Percentiles rank a stretch among this genome's conserved stretches.
Evolutionary conservation across 1,140 invertebrate species (phyloP).

Genomic region (Pantala flavescens): DNA sequence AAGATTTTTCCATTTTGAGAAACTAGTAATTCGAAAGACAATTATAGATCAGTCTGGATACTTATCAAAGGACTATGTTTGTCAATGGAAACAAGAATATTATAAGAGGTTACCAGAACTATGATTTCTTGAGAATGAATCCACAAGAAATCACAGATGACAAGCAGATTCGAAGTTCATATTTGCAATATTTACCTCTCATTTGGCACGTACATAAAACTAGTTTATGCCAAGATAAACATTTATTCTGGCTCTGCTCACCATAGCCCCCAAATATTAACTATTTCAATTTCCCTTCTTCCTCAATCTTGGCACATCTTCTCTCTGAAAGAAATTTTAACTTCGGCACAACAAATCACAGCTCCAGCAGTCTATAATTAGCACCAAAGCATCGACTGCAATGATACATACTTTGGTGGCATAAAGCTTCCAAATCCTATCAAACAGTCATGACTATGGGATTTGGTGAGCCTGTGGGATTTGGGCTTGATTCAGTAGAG

Average conservation of each 20-base stretch:
- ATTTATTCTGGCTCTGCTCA: background rate
- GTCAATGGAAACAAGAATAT: no score
- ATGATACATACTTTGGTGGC: background rate
- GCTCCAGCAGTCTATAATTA: background rate
- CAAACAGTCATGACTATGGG: background rate
- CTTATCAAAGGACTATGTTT: no score
- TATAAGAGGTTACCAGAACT: no score
- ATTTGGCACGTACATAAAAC: no score
- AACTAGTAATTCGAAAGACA: no score
- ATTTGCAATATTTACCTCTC: no score
- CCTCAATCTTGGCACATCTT: background rate
- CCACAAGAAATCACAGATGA: no score
- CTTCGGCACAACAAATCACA: background rate
- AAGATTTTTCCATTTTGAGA: no score
- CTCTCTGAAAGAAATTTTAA: background rate
- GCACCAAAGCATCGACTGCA: background rate
- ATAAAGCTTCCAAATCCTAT: background rate
- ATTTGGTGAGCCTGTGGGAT: background rate
- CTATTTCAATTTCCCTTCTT: background rate
- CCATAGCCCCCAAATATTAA: background rate
- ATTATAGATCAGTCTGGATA: no score
- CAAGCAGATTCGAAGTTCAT: no score
- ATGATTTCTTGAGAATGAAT: no score
- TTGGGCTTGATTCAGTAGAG: background rate
- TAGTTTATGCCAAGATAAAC: background rate